Conservation (phyloP, 2,888 invertebrate genomes). For the Penaeus monodon region DNA sequence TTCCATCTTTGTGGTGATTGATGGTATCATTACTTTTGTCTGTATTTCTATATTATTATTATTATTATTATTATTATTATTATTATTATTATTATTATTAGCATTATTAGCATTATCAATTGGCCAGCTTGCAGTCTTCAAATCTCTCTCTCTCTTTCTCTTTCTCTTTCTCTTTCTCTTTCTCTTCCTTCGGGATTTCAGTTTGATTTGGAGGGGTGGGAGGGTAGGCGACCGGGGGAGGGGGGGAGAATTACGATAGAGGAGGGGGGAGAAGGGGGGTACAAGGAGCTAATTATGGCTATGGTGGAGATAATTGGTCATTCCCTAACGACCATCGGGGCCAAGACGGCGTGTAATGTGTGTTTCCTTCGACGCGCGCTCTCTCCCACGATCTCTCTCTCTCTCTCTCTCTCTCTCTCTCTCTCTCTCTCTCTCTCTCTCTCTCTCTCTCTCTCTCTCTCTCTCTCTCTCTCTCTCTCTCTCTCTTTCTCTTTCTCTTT, state of each 20-base stretch:
- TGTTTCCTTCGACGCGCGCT: too few species aligned
- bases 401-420: background rate
- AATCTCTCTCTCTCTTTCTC: too few species aligned
- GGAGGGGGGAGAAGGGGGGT: background rate
- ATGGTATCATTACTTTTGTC: too few species aligned
- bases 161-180: too few species aligned
- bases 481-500: background rate
- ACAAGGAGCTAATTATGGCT: constrained; percentile 20
- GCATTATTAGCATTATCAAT: too few species aligned
- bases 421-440: background rate
- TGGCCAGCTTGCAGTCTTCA: too few species aligned
- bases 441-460: background rate
- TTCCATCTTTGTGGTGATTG: too few species aligned
- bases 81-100: too few species aligned
- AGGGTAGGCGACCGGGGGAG: background rate
- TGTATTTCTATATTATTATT: too few species aligned
- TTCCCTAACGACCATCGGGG: constrained; percentile 29
- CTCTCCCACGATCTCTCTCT: background rate
- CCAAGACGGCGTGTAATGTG: constrained; percentile 29
- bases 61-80: too few species aligned
- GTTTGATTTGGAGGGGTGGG: too few species aligned
- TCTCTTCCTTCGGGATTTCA: too few species aligned
- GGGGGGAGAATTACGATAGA: background rate
- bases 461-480: background rate
- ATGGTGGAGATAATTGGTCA: constrained; percentile 34